Conservation (phyloP, 2,113 vertebrate genomes). For the Gnathonemus echidnorhynchus region DNA sequence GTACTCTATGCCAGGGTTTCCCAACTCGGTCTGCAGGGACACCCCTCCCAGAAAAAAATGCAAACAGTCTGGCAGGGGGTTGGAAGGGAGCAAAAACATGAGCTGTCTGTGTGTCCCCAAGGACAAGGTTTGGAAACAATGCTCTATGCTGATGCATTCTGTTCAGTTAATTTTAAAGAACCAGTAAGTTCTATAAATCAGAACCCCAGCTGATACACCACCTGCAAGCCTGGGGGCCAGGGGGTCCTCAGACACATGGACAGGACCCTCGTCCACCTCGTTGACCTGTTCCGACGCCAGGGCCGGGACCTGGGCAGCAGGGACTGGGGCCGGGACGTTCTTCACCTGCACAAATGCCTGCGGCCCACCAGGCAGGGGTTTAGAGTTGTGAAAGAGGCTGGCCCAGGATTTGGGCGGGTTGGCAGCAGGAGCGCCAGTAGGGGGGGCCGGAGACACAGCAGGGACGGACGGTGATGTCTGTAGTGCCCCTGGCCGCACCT, state of each 20-base stretch:
- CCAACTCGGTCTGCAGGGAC: background rate
- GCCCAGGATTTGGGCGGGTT: conserved; percentile 94
- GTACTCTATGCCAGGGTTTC: background rate
- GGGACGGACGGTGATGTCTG: conserved; percentile 54
- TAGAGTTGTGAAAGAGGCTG: conserved; percentile 95
- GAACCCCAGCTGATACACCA: conserved; percentile 53
- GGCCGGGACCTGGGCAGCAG: conserved; percentile 58
- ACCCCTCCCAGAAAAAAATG: background rate
- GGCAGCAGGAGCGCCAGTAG: conserved; percentile 50
- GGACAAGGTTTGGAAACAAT: background rate
- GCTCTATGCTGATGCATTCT: background rate
- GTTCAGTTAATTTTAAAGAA: background rate
- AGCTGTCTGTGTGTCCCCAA: background rate
- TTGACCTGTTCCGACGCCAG: conserved; percentile 79
- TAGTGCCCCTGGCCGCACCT: conserved; percentile 59
- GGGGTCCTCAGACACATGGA: conserved; percentile 92
- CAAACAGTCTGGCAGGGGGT: background rate
- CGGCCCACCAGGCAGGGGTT: conserved; percentile 79
- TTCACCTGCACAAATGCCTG: conserved; percentile 89
- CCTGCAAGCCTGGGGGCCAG: conserved; percentile 97
- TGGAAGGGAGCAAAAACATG: background rate
- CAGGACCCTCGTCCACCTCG: conserved; percentile 81
- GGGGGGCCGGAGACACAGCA: conserved; percentile 30
- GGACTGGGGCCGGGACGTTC: conserved; percentile 64
- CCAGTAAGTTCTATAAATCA: background rate